Evolutionary conservation across 2,113 vertebrate genomes (phyloP), one percentile per base, ranked within the genome.

Genomic region (Microtus oregoni): DNA sequence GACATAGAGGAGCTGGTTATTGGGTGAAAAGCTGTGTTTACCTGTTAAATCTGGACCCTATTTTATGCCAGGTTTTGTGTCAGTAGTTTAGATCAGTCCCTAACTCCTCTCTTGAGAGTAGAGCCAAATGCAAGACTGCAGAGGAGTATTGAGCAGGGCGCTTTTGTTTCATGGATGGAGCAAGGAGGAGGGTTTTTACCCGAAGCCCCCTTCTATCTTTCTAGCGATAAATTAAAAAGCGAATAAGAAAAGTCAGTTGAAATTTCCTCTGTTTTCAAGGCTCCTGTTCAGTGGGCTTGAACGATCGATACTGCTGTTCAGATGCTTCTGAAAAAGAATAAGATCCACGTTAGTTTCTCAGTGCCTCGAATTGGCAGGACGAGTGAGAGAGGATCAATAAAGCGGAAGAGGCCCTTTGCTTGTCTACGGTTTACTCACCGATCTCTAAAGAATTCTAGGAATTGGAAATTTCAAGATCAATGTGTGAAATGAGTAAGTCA

Each of bases 371-470:
- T 55, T 65, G 38, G 38, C 61, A 92, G 19, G 52, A 28, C 75
- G 17, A 50, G 1, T 0, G 35, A 77, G 35, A 77, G n/a, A 41
- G 5, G 20, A 32, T 14, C 32, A 75, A 30, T 55, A 72, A 79
- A 83, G 32, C 86, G 77, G 38, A 67, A 67, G 38, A 73, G 67
- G 22, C 50, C 35, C 82, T 94, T 67, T 32, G 3, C 65, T 61
- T 63, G 47, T 83, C 73, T 70, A 22, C 6, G 35, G 32, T 85
- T 76, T 90, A 41, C 72, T 90, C n/a, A 55, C 81, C 0, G 8
- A 72, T 90, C 79, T 94, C 35, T 47, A 30, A 88, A 85, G 58
- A 94, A 91, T 91, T 95, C 68, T 93, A 96, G 89, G 78, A 96
- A 95, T 75, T 73, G 55, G 47, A 92, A 89, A 90, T 92, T 96